Conservation (phyloP, 2,888 invertebrate genomes). For the Drosophila mettleri region DNA sequence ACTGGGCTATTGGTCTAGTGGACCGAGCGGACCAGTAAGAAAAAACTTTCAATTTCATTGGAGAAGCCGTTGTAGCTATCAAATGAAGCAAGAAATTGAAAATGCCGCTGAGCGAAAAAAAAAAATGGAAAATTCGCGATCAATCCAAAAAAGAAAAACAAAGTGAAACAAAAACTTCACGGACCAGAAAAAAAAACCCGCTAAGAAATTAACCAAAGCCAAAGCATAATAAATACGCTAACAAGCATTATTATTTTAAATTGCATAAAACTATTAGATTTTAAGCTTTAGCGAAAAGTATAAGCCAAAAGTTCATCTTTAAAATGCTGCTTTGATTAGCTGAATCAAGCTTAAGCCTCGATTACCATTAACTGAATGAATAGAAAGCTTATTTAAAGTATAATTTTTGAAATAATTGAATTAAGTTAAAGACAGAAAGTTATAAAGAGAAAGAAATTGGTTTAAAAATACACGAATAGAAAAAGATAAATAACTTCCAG, state of each 20-base stretch:
- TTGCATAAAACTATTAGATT: slow-evolving; percentile 3
- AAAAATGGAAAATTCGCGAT: slow-evolving; percentile 28
- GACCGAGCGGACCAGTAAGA: slow-evolving; percentile 33
- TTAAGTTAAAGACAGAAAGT: too few relatives aligned
- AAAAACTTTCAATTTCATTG: slow-evolving; percentile 72
- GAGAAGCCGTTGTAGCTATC: slow-evolving; percentile 49
- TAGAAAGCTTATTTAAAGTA: background rate
- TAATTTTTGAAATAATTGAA: too few relatives aligned
- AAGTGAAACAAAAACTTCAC: slow-evolving; percentile 27
- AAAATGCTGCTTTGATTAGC: background rate
- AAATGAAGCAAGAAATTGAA: slow-evolving; percentile 49
- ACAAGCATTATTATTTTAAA: slow-evolving; percentile 13
- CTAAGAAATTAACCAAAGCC: slow-evolving; percentile 18
- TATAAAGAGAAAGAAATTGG: too few relatives aligned
- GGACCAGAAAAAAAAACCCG: slow-evolving; percentile 10
- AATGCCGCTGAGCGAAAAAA: slow-evolving; percentile 30
- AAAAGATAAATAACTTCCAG: too few relatives aligned
- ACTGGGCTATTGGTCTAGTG: slow-evolving; percentile 36
- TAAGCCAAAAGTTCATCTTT: background rate
- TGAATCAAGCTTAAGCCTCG: background rate
- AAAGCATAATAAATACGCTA: slow-evolving; percentile 18
- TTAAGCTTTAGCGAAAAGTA: slow-evolving; percentile 4
- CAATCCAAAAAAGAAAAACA: slow-evolving; percentile 3
- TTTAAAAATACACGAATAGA: too few relatives aligned
- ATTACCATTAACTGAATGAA: background rate